Conservation (phyloP, 2,797 vertebrate genomes). For the Caiman crocodilus region DNA sequence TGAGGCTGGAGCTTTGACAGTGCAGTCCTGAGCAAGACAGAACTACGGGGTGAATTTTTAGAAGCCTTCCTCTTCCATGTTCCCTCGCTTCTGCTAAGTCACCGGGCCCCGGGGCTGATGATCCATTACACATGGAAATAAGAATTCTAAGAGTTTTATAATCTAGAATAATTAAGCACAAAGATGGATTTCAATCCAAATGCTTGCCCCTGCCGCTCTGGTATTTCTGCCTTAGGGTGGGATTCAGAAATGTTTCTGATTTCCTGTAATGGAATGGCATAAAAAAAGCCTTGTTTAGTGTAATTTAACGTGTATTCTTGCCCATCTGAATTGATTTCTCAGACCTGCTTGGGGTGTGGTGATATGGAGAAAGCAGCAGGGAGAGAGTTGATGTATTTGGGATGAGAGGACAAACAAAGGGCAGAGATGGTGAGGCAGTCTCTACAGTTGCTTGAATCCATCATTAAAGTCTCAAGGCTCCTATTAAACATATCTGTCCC, state of each 20-base stretch:
- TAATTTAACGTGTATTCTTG: too few relatives aligned
- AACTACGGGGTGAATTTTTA: not conserved
- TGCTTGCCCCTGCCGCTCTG: not conserved
- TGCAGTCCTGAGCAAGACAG: not conserved
- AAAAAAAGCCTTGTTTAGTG: not conserved
- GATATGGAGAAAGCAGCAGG: not conserved
- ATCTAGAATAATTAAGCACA: not conserved
- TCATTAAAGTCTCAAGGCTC: not conserved
- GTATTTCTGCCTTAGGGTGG: not conserved
- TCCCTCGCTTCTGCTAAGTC: not conserved
- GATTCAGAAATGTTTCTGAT: not conserved
- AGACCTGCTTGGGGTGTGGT: not conserved
- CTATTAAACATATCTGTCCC: not conserved
- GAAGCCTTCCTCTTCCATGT: not conserved
- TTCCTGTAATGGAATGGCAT: slow-evolving; percentile 4
- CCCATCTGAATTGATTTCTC: too few relatives aligned
- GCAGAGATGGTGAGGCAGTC: not conserved
- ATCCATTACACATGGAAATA: not conserved
- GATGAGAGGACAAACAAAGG: not conserved
- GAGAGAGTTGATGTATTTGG: not conserved
- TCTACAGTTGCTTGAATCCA: not conserved
- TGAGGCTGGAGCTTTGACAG: slow-evolving; percentile 5
- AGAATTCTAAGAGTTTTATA: not conserved
- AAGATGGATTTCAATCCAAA: not conserved
- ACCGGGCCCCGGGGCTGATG: not conserved